Base-by-base conservation (phyloP, 2,888 invertebrate genomes). In the Cryptocephalus primarius region DNA sequence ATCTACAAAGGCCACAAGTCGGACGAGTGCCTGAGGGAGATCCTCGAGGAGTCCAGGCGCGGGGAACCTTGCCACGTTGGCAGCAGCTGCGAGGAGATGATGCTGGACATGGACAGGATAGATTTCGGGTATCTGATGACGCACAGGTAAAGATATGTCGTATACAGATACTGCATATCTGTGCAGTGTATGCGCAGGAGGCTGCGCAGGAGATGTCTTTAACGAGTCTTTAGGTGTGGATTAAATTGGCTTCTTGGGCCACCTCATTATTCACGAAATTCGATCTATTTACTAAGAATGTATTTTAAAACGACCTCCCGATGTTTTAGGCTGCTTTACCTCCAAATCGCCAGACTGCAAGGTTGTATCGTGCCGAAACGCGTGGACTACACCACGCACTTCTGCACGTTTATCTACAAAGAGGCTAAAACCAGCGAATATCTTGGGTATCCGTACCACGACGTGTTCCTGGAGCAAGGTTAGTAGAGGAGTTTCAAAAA, bases 401-500 rank as follows among this genome's bases (percentile, higher is more conserved):
- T 57, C 43, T 65, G 65, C 39, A 57, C 63, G 1, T 50, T 58
- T 36, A 62, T 65, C 22, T 54, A 57, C 40, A 63, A 58, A 44
- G 64, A 64, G 54, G 56, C 58, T 6, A 59, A 50, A 48, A 65
- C 64, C 8, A 62, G 59, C 43, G 59, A 56, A 36, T 34, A 49
- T 43, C 47, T 63, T 9, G 54, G 53, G 13, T 62, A 55, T 56
- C 61, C 62, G 31, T 59, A 61, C 47, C 58, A 59, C 13, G 63
- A 63, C 46, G 57, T 65, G 39, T 63, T 62, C 48, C 45, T 65
- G 43, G 65, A 65, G 49, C 64, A 64, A 55, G 55, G 65, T 66
- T 52, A 41, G 14, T 14, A 10, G 32, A 14, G 8, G 10, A 11
- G 36, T 45, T 45, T 40, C 31, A 13, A 44, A 31, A 10, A 43